Base-by-base conservation (phyloP, 2,797 vertebrate species). In the Phrynocephalus vlangalii region DNA sequence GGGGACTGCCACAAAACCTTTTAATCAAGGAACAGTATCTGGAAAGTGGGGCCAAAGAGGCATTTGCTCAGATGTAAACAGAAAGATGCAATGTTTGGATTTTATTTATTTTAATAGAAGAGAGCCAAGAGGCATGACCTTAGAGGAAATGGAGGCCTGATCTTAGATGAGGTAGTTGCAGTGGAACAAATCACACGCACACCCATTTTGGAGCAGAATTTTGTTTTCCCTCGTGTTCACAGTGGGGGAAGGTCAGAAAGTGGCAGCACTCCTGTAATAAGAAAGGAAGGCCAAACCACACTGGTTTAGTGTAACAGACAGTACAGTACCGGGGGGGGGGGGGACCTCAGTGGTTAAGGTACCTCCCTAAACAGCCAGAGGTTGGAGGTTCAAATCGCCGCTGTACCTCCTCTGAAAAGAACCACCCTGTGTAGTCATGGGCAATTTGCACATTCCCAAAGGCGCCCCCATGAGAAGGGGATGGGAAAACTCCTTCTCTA, bases 21-120 rank as follows among this genome's bases (percentile, higher is more conserved):
- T 70, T 50, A 38, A 0, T 26, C 0, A 28, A 83, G 66, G 3
- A 0, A 0, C 0, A 44, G 52, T 18, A 84, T 24, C 20, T 0
- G 66, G 50, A 87, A 50, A 82, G n/a, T 83, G 50, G 15, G 77
- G 6, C 1, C 1, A 33, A 84, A 63, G 84, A 48, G 0, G 1
- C 79, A 3, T 5, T 1, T 63, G 75, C 52, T 77, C 0, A 0
- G 56, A 0, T 0, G 30, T 28, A 68, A 52, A 77, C 8, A 0
- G 5, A n/a, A 28, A 0, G 2, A 87, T 78, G 73, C 0, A n/a
- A 66, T 2, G 71, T 9, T 67, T 10, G 63, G 71, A 52, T 30
- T 85, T 82, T 63, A 77, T 79, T 86, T 38, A 50, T 72, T 71
- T 78, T 79, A 72, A 63, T 66, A 71, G 71, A 86, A 82, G 72